Base-by-base conservation (phyloP, 2,797 vertebrate species). In the Lacerta agilis region DNA sequence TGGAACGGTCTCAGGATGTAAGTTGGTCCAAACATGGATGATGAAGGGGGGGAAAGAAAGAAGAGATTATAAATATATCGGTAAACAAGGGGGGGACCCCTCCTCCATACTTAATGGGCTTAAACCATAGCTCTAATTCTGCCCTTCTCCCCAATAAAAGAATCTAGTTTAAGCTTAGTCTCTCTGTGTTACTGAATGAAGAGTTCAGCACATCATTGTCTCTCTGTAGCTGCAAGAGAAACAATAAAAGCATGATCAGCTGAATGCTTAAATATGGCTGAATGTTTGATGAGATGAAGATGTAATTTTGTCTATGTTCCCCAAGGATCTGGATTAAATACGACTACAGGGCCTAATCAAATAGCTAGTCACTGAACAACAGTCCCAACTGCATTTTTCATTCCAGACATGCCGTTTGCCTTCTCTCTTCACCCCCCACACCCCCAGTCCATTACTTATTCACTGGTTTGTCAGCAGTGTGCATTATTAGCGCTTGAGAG, bases 211-310 rank as follows among this genome's bases (percentile, higher is more conserved):
- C 94, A 96, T 96, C 93, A 95, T 94, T 95, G 95, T 95, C 96
- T 97, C 95, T 92, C 90, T 95, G 95, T 95, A 97, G 96, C 96
- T 97, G 96, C 95, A 96, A 96, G 96, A 97, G 96, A 97, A 96
- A 96, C 96, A 97, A 97, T 97, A 97, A 97, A 97, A 97, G 97
- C 97, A 97, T 97, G 97, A 97, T 98, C 97, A 97, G 97, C 97
- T 97, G 97, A 97, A 97, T 97, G 96, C 96, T 95, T 96, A 96
- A 97, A 97, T 96, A 97, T 97, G 97, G 97, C 97, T 98, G 98
- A 98, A 98, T 98, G 97, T 98, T 98, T 98, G 98, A 98, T 98
- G 98, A 98, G 98, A 98, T 98, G 97, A 98, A 98, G 97, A 98
- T 97, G 98, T 97, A 95, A 98, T 98, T 98, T 97, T 98, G 98